Evolutionary conservation across 2,113 vertebrate species (phyloP).

Genomic region (Pollachius pollachius): DNA sequence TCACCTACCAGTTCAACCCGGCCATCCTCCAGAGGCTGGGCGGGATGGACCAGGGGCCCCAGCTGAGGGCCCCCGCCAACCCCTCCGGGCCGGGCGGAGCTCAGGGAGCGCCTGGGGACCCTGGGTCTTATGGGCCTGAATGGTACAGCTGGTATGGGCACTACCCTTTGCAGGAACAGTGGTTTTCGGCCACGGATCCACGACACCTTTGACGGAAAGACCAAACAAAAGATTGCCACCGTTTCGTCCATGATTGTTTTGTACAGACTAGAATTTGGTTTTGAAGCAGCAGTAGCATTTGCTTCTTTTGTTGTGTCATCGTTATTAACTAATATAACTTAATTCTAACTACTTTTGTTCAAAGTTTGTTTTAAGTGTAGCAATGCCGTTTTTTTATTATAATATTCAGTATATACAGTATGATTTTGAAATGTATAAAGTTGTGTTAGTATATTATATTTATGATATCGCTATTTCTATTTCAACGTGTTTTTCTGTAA

Average conservation of each 20-base stretch:
- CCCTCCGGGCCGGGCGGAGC: conserved; percentile 66
- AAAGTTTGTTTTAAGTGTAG: too few species aligned
- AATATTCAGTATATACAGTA: neutral
- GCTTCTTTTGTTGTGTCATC: too few species aligned
- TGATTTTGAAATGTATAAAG: neutral
- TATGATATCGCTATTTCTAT: too few species aligned
- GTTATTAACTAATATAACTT: too few species aligned
- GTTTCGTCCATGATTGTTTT: too few species aligned
- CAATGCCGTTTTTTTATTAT: neutral
- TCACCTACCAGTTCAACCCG: conserved; percentile 94
- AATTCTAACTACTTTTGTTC: too few species aligned
- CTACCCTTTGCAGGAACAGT: conserved; percentile 72
- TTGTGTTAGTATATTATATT: too few species aligned
- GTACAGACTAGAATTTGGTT: too few species aligned
- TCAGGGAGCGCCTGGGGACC: conserved; percentile 60
- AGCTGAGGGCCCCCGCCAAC: conserved; percentile 56
- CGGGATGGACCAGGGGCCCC: conserved; percentile 39
- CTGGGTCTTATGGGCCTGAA: conserved; percentile 54
- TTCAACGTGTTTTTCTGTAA: neutral
- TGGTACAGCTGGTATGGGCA: conserved; percentile 79
- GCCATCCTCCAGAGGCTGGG: conserved; percentile 81
- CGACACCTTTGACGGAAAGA: too few species aligned
- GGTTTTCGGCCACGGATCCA: too few species aligned
- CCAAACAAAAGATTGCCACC: too few species aligned
- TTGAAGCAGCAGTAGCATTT: too few species aligned